These are phyloP conservation scores for Drosophila jambulina DNA, from an alignment of 1,140 invertebrate species.

Conservation along the genomic window DNA sequence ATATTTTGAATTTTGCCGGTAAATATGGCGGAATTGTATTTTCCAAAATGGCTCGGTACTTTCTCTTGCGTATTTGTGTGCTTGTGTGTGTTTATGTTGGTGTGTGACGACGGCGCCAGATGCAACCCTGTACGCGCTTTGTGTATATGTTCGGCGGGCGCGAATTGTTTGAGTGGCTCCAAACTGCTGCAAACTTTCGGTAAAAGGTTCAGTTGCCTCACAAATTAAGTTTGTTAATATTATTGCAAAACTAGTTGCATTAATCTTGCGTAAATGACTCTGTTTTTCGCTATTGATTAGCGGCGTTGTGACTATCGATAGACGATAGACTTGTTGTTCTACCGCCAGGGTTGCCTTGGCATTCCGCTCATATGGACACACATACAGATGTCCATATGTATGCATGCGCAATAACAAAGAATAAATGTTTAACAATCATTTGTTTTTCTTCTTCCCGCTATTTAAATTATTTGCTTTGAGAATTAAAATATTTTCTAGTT, in stretches of 20 bases:
- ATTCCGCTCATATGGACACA: background rate
- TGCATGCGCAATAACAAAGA: slow-evolving; percentile 39
- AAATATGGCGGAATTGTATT: slow-evolving; percentile 84
- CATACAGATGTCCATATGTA: background rate
- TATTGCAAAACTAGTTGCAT: background rate
- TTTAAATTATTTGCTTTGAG: slow-evolving; percentile 9
- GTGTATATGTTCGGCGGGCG: slow-evolving; percentile 49
- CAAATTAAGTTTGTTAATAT: slow-evolving; percentile 1
- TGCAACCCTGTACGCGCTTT: slow-evolving; percentile 72
- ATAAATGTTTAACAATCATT: slow-evolving; percentile 9
- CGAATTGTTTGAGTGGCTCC: background rate
- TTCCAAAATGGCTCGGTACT: slow-evolving; percentile 82
- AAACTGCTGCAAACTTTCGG: background rate
- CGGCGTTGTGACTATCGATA: slow-evolving; percentile 35
- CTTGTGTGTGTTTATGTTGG: slow-evolving; percentile 31
- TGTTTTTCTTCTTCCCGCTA: slow-evolving; percentile 6
- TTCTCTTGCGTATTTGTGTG: slow-evolving; percentile 76
- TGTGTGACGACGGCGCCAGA: slow-evolving; percentile 52
- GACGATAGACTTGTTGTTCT: slow-evolving; percentile 29
- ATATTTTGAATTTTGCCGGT: slow-evolving; percentile 85
- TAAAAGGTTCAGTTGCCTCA: background rate
- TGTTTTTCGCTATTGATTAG: slow-evolving; percentile 3
- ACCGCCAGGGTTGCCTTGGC: slow-evolving; percentile 52
- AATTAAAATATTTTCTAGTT: background rate
- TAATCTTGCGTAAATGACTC: background rate